These are phyloP conservation scores for Megamerina dolium DNA, from an alignment of 2,888 invertebrate genomes.

Conservation along the genomic window DNA sequence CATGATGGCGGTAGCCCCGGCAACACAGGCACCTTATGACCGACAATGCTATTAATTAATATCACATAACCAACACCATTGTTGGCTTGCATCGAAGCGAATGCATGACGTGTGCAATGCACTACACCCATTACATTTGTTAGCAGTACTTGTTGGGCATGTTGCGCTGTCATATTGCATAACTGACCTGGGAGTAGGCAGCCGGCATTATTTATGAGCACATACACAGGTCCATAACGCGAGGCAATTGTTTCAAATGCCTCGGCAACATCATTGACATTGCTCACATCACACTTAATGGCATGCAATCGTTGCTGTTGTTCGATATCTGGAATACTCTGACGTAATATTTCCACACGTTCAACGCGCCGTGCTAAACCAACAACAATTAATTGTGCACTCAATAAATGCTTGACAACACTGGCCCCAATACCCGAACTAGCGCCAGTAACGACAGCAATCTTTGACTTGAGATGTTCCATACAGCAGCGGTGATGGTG, in stretches of 20 bases:
- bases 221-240: conserved; percentile 52
- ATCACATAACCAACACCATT: conserved; percentile 46
- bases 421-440: conserved; percentile 56
- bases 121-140: conserved; percentile 49
- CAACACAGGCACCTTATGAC: conserved; percentile 26
- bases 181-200: conserved; percentile 31
- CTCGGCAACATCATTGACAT: conserved; percentile 51
- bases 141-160: conserved; percentile 44
- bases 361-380: conserved; percentile 52
- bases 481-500: conserved; percentile 25
- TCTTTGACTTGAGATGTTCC: conserved; percentile 51
- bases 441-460: conserved; percentile 59
- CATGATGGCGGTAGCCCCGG: conserved; percentile 23
- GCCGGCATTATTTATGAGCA: conserved; percentile 58
- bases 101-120: conserved; percentile 49
- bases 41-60: conserved; percentile 43
- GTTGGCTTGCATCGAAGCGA: conserved; percentile 49
- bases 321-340: conserved; percentile 16
- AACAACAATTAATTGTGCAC: conserved; percentile 52
- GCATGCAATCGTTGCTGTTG: conserved; percentile 18
- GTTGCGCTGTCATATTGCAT: conserved; percentile 23
- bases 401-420: conserved; percentile 46
- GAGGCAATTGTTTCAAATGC: conserved; percentile 52
- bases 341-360: conserved; percentile 24
- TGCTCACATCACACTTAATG: conserved; percentile 47